Evolutionary conservation across 2,888 invertebrate species (phyloP), one percentile per base, ranked within the genome.

Genomic region (Lepidocyrtinus sp.): DNA sequence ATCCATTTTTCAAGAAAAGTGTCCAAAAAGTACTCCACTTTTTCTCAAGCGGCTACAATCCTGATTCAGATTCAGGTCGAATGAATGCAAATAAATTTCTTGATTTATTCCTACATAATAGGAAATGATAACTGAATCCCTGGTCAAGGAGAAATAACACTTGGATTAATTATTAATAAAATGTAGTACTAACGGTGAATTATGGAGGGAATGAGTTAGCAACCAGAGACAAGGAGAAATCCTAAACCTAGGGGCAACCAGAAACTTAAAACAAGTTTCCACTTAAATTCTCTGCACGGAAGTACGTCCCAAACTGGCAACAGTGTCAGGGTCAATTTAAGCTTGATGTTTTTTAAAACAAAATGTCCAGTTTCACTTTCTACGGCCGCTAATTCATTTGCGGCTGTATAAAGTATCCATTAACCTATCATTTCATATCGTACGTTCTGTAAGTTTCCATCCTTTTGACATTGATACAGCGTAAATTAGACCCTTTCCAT

Each of bases 381-480:
- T n/a, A n/a, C n/a, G n/a, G n/a, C n/a, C n/a, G n/a, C 15, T n/a
- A 50, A 50, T 50, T 12, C 15, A 50, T 50, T 50, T 50, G 50
- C 15, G 15, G 17, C 12, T 50, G 50, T 7, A 50, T 50, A 50
- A 50, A n/a, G 17, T 2, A 50, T 50, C 50, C n/a, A n/a, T 50
- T 12, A 12, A 12, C 17, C 12, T 12, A 12, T 17, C 2, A 50
- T 50, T 17, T 7, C 50, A 50, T 50, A 50, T n/a, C 50, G n/a
- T n/a, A n/a, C 50, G 17, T 50, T 17, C 50, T 2, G 2, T 2
- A 2, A 15, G 12, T 12, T 17, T 50, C 50, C 12, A 50, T 50
- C 50, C 5, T n/a, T 50, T 50, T 50, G 50, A 50, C 50, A 50
- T 50, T 50, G 50, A 50, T 50, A 50, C 50, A 50, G 12, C n/a